Evolutionary conservation across 2,888 invertebrate species (phyloP).

Genomic region (Drosophila lutescens): DNA sequence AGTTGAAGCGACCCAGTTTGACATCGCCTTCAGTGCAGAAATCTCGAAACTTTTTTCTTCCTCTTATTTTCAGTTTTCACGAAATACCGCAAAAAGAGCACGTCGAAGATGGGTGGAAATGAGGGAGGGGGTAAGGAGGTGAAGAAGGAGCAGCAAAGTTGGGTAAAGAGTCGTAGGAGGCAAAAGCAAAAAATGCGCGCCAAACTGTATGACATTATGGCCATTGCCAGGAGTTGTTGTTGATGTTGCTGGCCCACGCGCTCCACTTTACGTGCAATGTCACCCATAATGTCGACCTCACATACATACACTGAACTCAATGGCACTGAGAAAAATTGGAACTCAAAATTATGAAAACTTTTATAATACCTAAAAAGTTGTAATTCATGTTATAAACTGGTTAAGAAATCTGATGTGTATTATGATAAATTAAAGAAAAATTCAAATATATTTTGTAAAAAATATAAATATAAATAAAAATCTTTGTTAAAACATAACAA

Average conservation of each 20-base stretch:
- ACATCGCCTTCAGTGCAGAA: constrained; percentile 45
- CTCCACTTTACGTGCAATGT: constrained; percentile 62
- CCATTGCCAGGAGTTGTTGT: constrained; percentile 43
- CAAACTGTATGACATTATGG: constrained; percentile 75
- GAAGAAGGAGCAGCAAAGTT: constrained; percentile 11
- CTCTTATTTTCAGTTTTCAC: constrained; percentile 13
- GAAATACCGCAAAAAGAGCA: constrained; percentile 46
- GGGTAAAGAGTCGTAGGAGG: constrained; percentile 1
- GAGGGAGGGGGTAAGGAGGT: neutral
- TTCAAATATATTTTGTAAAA: too few relatives aligned
- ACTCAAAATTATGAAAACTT: too few relatives aligned
- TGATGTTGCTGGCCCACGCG: constrained; percentile 49
- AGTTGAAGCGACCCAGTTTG: constrained; percentile 69
- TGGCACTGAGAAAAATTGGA: neutral
- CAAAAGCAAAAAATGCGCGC: constrained; percentile 55
- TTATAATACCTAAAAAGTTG: too few relatives aligned
- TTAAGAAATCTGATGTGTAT: too few relatives aligned
- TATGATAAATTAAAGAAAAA: too few relatives aligned
- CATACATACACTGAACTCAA: constrained; percentile 11
- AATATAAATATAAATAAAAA: too few relatives aligned
- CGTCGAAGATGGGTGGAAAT: constrained; percentile 9
- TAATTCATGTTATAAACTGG: too few relatives aligned
- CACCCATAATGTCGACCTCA: constrained; percentile 47
- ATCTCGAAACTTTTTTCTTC: constrained; percentile 50
- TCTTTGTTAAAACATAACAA: too few relatives aligned